These are phyloP conservation scores for Callithrix jacchus DNA, from an alignment of 2,113 vertebrate species.

Conservation along the genomic window DNA sequence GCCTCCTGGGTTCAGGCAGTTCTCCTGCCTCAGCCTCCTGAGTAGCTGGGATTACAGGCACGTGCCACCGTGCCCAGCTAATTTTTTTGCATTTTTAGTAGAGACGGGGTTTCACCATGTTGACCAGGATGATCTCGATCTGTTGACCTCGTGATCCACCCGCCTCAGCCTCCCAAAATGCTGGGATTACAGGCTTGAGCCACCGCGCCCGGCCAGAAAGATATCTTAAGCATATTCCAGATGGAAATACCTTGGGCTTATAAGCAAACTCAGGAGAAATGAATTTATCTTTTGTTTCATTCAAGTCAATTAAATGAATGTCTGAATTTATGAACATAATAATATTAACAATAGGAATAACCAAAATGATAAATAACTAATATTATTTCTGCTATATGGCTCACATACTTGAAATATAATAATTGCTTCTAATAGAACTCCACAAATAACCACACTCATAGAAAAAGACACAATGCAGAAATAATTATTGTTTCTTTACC, in stretches of 20 bases:
- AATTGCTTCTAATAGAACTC: background rate
- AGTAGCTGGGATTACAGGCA: too few relatives aligned
- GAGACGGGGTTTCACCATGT: too few relatives aligned
- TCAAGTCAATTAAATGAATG: background rate
- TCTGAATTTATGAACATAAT: background rate
- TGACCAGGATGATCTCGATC: too few relatives aligned
- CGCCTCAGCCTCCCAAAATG: too few relatives aligned
- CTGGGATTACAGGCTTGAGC: too few relatives aligned
- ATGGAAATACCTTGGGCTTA: background rate
- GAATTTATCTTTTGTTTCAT: background rate
- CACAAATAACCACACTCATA: background rate
- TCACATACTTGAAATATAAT: background rate
- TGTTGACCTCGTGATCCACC: too few relatives aligned
- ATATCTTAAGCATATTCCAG: background rate
- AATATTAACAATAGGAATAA: background rate
- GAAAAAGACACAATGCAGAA: background rate
- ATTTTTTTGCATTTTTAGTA: too few relatives aligned
- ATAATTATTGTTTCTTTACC: background rate
- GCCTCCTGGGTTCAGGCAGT: too few relatives aligned
- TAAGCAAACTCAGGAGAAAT: background rate
- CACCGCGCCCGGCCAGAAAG: too few relatives aligned
- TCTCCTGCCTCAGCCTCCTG: too few relatives aligned
- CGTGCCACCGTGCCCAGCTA: too few relatives aligned
- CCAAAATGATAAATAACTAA: background rate
- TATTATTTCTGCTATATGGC: background rate